Conservation (phyloP, 1,140 invertebrate species). For the Mactra quadrangularis region DNA sequence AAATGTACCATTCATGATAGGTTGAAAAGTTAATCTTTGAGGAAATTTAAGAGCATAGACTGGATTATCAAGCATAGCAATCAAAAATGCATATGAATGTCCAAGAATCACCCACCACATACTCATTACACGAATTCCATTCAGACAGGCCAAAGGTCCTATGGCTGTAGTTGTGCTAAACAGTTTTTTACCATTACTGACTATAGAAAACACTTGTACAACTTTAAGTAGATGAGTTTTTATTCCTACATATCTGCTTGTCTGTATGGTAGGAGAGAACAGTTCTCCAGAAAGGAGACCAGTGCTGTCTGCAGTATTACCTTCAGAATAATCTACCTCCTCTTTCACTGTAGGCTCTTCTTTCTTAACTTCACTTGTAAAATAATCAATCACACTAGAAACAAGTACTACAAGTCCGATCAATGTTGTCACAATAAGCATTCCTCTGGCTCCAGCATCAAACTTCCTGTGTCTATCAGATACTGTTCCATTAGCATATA, state of each 20-base stretch:
- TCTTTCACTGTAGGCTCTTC: not conserved
- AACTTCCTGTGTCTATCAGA: not conserved
- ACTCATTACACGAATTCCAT: conserved; percentile 87
- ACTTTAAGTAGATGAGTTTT: conserved; percentile 2
- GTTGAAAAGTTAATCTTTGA: conserved; percentile 68
- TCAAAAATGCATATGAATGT: conserved; percentile 86
- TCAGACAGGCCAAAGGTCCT: conserved; percentile 62
- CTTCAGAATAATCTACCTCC: not conserved
- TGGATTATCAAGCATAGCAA: conserved; percentile 53
- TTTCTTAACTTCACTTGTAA: not conserved
- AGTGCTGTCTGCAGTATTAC: not conserved
- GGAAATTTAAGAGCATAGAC: conserved; percentile 35
- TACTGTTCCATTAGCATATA: not conserved
- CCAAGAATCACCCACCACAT: conserved; percentile 97
- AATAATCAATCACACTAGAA: conserved; percentile 26
- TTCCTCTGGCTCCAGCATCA: conserved; percentile 1
- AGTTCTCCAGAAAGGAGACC: conserved; percentile 29
- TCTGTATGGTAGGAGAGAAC: not conserved
- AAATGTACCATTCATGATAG: conserved; percentile 72
- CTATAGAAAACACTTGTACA: conserved; percentile 58
- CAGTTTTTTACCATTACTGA: conserved; percentile 63
- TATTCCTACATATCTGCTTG: not conserved
- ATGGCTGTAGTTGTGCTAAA: conserved; percentile 62
- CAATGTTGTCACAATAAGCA: conserved; percentile 1
- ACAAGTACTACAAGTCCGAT: not conserved